Evolutionary conservation across 2,797 vertebrate genomes (phyloP), one percentile per base, ranked within the genome.

Genomic region (Coregonus suidteri): DNA sequence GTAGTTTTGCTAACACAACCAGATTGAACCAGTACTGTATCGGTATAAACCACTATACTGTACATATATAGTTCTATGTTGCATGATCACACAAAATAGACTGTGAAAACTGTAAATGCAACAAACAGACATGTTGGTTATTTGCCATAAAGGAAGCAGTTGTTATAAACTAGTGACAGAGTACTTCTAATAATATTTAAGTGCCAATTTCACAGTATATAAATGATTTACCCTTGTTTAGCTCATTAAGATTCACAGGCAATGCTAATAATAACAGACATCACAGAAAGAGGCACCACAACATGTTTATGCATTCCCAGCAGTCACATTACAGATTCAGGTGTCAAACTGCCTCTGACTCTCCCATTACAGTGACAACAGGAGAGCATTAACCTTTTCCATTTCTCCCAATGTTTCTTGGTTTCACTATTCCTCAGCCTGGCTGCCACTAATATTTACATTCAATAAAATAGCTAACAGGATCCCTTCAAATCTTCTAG

Each of bases 371-470:
- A 15, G 9, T 47, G 15, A 70, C 35, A 51, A 47, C 18, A 51
- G 30, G 70, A 30, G 15, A 62, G 4, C 16, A 37, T 74, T 14
- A 35, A 70, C 13, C 34, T 54, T 66, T 37, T 74, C 37, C 66
- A 66, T 74, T 3, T 74, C 20, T 3, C 5, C 70, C 35, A 75
- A 51, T 51, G 56, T 51, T 35, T 54, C 51, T 83, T 75, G 15
- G 13, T 82, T 78, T 78, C 56, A 76, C 25, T 73, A 74, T 86
- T 85, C 77, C 80, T 77, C 53, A 81, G 71, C 76, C 74, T 82
- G 81, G 79, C 82, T 82, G 81, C 79, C 82, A 88, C 83, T 87
- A 77, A 87, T 74, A 83, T 83, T 89, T 89, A 78, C 78, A 80
- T 88, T 84, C 56, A 87, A 76, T 75, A 72, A 75, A 76, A 72